Evolutionary conservation across 2,888 invertebrate genomes (phyloP).

Genomic region (Scrobipalpa costella): DNA sequence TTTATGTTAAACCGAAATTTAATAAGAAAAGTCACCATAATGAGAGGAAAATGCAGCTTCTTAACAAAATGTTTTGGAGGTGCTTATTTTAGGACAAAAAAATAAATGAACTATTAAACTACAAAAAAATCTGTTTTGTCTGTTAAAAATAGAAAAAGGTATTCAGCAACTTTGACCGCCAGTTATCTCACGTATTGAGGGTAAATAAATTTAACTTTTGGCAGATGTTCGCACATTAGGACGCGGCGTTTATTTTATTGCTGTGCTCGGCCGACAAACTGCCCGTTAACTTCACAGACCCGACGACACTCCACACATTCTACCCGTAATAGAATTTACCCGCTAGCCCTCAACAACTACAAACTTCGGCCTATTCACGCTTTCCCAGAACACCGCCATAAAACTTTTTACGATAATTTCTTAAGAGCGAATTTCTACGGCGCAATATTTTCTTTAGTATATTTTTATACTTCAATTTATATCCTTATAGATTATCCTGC

Average conservation of each 20-base stretch:
- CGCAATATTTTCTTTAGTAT: conserved; percentile 3
- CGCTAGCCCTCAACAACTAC: conserved; percentile 6
- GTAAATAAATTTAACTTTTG: conserved; percentile 15
- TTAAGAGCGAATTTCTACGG: conserved; percentile 1
- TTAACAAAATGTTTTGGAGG: too few relatives aligned
- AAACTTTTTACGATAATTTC: conserved; percentile 14
- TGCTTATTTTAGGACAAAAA: too few relatives aligned
- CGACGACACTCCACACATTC: conserved; percentile 9
- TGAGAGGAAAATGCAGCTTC: too few relatives aligned
- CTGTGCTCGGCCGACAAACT: conserved; percentile 15
- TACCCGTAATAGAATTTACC: conserved; percentile 21
- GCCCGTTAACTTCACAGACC: conserved; percentile 14
- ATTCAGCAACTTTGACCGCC: not conserved
- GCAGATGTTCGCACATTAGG: conserved; percentile 21
- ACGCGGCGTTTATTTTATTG: conserved; percentile 27
- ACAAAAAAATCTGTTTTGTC: too few relatives aligned
- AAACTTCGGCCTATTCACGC: conserved; percentile 4
- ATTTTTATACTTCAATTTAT: conserved; percentile 38
- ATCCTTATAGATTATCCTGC: conserved; percentile 52
- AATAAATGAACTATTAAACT: too few relatives aligned
- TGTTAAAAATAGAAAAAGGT: too few relatives aligned
- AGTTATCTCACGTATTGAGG: not conserved
- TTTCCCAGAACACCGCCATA: conserved; percentile 6
- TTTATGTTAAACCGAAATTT: too few relatives aligned
- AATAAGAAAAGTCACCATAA: too few relatives aligned